These are phyloP conservation scores for Metellina segmentata DNA, from an alignment of 2,888 invertebrate genomes.

Conservation along the genomic window DNA sequence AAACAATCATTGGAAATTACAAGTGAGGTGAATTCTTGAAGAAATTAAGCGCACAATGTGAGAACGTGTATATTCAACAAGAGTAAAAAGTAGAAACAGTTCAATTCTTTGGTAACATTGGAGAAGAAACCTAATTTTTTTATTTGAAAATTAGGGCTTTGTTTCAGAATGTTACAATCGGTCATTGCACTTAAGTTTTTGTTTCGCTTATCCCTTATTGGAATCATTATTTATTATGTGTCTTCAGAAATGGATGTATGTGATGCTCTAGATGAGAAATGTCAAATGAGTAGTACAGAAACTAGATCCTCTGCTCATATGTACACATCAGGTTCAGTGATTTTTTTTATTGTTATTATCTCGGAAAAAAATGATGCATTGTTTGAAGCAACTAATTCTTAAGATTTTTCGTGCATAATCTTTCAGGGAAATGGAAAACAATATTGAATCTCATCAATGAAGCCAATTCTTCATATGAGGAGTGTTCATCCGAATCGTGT, in stretches of 20 bases:
- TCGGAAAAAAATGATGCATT: not conserved
- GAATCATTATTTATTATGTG: not conserved
- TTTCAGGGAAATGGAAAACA: constrained; percentile 19
- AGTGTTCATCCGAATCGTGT: constrained; percentile 39
- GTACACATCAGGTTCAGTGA: constrained; percentile 28
- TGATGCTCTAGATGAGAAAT: constrained; percentile 39
- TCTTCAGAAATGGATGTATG: constrained; percentile 19
- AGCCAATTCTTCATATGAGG: constrained; percentile 43
- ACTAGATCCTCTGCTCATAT: constrained; percentile 1
- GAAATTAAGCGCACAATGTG: not conserved
- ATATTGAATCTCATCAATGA: constrained; percentile 24
- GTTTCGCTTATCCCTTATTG: not conserved
- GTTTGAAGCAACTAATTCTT: not conserved
- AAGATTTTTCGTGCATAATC: not conserved
- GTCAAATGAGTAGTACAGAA: not conserved
- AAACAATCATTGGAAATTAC: not conserved
- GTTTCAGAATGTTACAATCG: not conserved
- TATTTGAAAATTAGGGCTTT: not conserved
- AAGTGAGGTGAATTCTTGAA: no score
- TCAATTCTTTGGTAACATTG: not conserved
- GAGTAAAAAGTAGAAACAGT: not conserved
- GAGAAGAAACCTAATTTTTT: not conserved
- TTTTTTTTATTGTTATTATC: not conserved
- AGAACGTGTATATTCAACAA: not conserved
- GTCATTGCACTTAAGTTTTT: not conserved